Base-by-base conservation (phyloP, 2,113 vertebrate genomes). In the Thalassoma bifasciatum region DNA sequence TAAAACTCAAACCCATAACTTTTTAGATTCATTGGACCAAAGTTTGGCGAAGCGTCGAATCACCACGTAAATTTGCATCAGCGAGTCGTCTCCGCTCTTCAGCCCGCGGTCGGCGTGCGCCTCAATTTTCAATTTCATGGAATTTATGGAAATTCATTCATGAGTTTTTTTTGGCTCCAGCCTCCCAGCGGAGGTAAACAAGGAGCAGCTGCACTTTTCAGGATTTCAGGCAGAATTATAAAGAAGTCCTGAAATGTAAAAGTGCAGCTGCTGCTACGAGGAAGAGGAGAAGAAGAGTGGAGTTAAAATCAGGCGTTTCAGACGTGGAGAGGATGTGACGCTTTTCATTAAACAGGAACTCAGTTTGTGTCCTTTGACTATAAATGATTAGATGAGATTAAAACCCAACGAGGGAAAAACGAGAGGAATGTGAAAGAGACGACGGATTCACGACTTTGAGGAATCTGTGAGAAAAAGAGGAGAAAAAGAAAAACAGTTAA, bases 101-200 rank as follows among this genome's bases (percentile, higher is more conserved):
- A 52, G 23, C 23, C 6, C 47, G 19, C 36, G 7, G 47, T 34
- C 44, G 4, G 1, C 19, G 11, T 60, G 36, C 10, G 5, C 52
- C 16, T n/a, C 42, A 9, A 2, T 36, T 40, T 57, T 30, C 30
- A 30, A 30, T 30, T 30, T 30, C 6, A 30, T 30, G 30, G 30
- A 30, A 30, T 30, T 50, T 40, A 74, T 74, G 51, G 30, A 49
- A 73, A 69, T 65, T 13, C 11, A 63, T 51, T 63, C 50, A 68
- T 23, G 59, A 21, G 22, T 49, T 70, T 60, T n/a, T 64, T 12
- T 49, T 30, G 14, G 23, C 66, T 74, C 30, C 36, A 9, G 16
- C 8, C 22, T 57, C 7, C 60, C 12, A 17, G 22, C 17, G 40
- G 49, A 65, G 1, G 21, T 14, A 26, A 68, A 67, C 36, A 42